A percentile compares a stretch with the other conserved stretches of the same genome.
Evolutionary conservation across 2,888 invertebrate genomes (phyloP).

Genomic region (Tipula lateralis): DNA sequence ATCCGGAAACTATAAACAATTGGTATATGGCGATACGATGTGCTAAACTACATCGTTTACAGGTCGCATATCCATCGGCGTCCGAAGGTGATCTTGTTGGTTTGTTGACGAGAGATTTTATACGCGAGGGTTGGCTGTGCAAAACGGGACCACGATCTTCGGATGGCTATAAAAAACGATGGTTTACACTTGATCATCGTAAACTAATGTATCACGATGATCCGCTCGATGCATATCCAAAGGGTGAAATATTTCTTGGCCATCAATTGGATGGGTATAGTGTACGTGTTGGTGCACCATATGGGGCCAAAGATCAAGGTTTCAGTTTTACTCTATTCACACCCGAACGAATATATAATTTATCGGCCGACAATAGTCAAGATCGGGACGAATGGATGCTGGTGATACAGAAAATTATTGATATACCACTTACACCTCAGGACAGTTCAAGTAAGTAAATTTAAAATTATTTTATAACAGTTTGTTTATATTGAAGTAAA

Average conservation of each 20-base stretch:
- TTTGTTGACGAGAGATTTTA: conserved; percentile 74
- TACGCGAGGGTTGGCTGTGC: conserved; percentile 81
- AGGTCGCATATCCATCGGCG: conserved; percentile 77
- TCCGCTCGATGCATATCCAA: conserved; percentile 80
- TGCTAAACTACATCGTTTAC: conserved; percentile 75
- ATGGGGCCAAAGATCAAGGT: conserved; percentile 68
- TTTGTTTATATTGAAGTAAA: conserved; percentile 31
- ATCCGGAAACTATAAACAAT: conserved; percentile 76
- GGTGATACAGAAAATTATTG: conserved; percentile 68
- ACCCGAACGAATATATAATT: conserved; percentile 69
- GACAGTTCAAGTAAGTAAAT: conserved; percentile 63
- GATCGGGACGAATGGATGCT: conserved; percentile 78
- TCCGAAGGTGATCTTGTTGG: conserved; percentile 66
- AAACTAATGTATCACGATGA: conserved; percentile 92
- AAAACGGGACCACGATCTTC: conserved; percentile 80
- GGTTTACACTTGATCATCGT: conserved; percentile 84
- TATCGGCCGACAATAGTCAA: conserved; percentile 70
- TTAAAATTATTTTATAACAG: background rate
- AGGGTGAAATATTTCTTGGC: conserved; percentile 86
- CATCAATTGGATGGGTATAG: conserved; percentile 64
- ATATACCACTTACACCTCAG: conserved; percentile 70
- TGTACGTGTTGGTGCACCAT: conserved; percentile 62
- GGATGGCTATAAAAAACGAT: conserved; percentile 77
- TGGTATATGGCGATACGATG: conserved; percentile 82
- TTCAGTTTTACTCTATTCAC: conserved; percentile 79